A percentile compares a stretch with the other conserved stretches of the same genome.
Evolutionary conservation across 2,797 vertebrate species (phyloP).

Genomic region (Crypturellus tataupa): DNA sequence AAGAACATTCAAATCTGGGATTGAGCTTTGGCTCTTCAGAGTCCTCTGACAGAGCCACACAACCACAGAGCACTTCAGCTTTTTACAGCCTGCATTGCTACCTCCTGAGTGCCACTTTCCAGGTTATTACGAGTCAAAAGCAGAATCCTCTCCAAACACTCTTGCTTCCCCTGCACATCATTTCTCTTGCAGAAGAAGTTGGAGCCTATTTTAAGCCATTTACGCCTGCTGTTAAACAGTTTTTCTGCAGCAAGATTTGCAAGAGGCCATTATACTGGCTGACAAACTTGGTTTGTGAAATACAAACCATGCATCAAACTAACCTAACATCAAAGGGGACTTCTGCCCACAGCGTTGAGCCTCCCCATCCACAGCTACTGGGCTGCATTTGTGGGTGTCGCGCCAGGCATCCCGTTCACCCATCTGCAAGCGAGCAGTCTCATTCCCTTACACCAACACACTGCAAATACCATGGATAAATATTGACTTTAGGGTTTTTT

Average conservation of each 20-base stretch:
- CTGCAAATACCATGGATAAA: slow-evolving; percentile 50
- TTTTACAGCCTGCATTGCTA: not conserved
- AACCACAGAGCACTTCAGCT: not conserved
- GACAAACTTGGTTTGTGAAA: not conserved
- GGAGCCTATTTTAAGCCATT: not conserved
- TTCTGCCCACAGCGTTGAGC: not conserved
- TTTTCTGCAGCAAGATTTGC: not conserved
- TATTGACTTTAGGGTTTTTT: slow-evolving; percentile 25
- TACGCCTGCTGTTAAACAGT: not conserved
- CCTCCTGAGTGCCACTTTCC: not conserved
- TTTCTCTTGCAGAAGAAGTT: not conserved
- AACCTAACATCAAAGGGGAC: not conserved
- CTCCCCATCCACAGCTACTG: not conserved
- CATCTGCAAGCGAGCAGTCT: slow-evolving; percentile 47
- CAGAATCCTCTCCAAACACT: not conserved
- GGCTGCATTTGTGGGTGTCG: slow-evolving; percentile 10
- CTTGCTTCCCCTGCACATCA: accelerated
- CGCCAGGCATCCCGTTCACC: not conserved
- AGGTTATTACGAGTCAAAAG: accelerated
- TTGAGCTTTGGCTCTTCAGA: not conserved
- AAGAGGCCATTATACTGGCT: not conserved
- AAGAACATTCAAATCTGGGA: not conserved
- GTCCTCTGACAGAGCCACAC: not conserved
- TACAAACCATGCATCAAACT: not conserved
- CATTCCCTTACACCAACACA: slow-evolving; percentile 65